Conservation (phyloP, 1,140 invertebrate genomes). For the Hyphantria cunea region DNA sequence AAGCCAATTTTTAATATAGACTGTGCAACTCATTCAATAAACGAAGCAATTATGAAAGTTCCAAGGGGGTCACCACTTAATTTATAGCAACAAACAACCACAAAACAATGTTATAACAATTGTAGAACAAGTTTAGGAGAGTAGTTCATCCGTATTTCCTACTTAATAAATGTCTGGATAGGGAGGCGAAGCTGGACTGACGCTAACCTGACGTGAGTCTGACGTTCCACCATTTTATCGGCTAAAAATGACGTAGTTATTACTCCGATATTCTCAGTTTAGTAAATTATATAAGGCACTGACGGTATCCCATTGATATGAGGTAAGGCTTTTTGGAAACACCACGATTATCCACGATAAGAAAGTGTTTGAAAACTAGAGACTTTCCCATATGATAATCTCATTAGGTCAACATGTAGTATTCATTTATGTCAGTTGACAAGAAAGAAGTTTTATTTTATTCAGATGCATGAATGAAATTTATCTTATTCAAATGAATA, state of each 20-base stretch:
- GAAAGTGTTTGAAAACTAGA: too few relatives aligned
- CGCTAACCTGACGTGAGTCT: constrained; percentile 64
- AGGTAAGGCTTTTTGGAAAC: neutral
- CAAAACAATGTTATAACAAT: constrained; percentile 33
- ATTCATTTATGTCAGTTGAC: too few relatives aligned
- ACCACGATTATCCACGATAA: neutral
- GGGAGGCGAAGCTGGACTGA: constrained; percentile 44
- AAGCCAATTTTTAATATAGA: neutral
- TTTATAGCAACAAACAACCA: constrained; percentile 26
- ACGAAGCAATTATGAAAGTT: constrained; percentile 16
- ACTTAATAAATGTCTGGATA: constrained; percentile 65
- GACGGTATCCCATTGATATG: constrained; percentile 2
- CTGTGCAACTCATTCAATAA: constrained; percentile 3
- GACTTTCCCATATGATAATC: too few relatives aligned
- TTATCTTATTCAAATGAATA: too few relatives aligned
- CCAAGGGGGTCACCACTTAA: constrained; percentile 21
- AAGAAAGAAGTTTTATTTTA: too few relatives aligned
- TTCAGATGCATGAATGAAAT: too few relatives aligned
- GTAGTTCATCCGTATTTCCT: constrained; percentile 51
- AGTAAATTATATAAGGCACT: constrained; percentile 8
- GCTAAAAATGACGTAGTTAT: constrained; percentile 63
- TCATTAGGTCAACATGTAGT: too few relatives aligned
- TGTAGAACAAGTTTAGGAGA: constrained; percentile 36
- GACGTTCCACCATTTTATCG: constrained; percentile 41
- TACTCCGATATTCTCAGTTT: constrained; percentile 35